Conservation (phyloP, 2,888 invertebrate species). For the Falcaria lacertinaria region DNA sequence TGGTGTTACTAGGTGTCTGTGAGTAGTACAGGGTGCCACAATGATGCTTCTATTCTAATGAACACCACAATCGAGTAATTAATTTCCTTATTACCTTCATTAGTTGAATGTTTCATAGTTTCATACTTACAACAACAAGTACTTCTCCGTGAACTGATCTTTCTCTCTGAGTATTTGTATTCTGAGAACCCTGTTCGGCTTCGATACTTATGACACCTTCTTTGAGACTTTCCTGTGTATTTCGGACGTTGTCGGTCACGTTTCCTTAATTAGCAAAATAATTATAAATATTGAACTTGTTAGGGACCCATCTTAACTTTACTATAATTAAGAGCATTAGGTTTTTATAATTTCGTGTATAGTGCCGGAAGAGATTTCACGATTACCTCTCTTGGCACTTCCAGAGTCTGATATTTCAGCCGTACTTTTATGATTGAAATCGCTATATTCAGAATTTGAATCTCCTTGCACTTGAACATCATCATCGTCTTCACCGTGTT, state of each 20-base stretch:
- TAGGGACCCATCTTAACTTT: constrained; percentile 67
- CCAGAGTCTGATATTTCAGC: constrained; percentile 57
- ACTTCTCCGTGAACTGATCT: constrained; percentile 60
- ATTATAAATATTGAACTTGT: constrained; percentile 75
- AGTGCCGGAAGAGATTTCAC: constrained; percentile 66
- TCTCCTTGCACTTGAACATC: constrained; percentile 76
- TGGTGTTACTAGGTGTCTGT: constrained; percentile 68
- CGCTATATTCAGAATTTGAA: constrained; percentile 61
- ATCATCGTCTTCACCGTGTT: constrained; percentile 74
- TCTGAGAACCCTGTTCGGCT: constrained; percentile 70
- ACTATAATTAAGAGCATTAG: constrained; percentile 47
- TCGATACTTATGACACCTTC: constrained; percentile 72
- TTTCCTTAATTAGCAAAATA: constrained; percentile 79
- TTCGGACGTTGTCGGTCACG: constrained; percentile 64
- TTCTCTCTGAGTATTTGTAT: constrained; percentile 66
- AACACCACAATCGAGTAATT: constrained; percentile 70
- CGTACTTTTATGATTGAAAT: constrained; percentile 57
- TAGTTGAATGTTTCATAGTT: constrained; percentile 47
- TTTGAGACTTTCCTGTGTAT: constrained; percentile 70
- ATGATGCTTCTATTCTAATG: constrained; percentile 66
- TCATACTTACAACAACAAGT: constrained; percentile 70
- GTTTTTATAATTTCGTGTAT: constrained; percentile 64
- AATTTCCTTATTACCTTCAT: constrained; percentile 65
- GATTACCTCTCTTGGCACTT: constrained; percentile 69
- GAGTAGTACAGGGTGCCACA: constrained; percentile 65